Base-by-base conservation (phyloP, 2,113 vertebrate species). In the Myrmophylax atrothorax region DNA sequence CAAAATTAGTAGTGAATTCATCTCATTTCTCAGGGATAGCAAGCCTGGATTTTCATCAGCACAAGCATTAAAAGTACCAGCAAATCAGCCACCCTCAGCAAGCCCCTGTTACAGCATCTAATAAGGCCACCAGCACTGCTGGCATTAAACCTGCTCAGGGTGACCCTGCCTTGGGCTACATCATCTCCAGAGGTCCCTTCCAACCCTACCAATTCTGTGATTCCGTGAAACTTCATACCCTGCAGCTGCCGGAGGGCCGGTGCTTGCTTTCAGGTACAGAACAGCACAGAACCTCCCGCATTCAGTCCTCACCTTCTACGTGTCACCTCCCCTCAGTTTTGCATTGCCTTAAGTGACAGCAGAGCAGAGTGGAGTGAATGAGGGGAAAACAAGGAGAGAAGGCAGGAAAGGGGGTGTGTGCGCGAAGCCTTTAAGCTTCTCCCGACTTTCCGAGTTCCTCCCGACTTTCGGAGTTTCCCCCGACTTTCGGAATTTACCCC, bases 371-470 rank as follows among this genome's bases (percentile, higher is more conserved):
- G 40, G 40, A 42, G 40, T 38, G 38, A 38, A 10, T 42, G 40
- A 42, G 40, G 40, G 40, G 18, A 7, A 16, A 40, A 12, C 14
- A 3, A 2, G 35, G 9, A 24, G 14, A 18, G 6, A n/a, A 4
- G 7, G 20, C 16, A 58, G 4, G 10, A 10, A 18, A 31, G 6
- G 1, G 3, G 0, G 64, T 1, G n/a, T 3, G 23, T 0, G 1
- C 14, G 4, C 0, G 1, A 22, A n/a, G 2, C 26, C 24, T 1
- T 1, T 0, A 5, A 22, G 15, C 55, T 62, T 52, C 25, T 13
- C 31, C 14, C 37, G 14, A 22, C 52, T 44, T 15, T 0, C 1
- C 4, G 7, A 38, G 6, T 5, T 29, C 18, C 28, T 11, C 37
- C 17, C 38, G 15, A 19, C 52, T 46, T 16, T 0, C 1, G 4